Base-by-base conservation (phyloP, 2,113 vertebrate genomes). In the Gorilla gorilla region DNA sequence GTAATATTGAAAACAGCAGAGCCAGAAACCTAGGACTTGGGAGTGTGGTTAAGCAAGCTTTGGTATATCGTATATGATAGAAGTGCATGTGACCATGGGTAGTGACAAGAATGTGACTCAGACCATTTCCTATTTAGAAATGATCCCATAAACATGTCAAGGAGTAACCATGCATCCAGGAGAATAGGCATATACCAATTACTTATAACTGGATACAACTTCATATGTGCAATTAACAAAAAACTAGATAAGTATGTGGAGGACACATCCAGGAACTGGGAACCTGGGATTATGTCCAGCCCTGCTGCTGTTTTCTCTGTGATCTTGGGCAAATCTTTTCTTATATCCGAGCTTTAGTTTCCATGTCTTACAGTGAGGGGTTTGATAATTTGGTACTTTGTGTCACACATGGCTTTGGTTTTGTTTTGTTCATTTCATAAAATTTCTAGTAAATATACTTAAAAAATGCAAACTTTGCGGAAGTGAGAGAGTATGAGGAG, bases 41-140 rank as follows among this genome's bases (percentile, higher is more conserved):
- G 73, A 68, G 38, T 59, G 6, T 79, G 35, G 38, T 68, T 38
- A 25, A 82, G 27, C 30, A 61, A 0, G 27, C 50, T 55, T 6
- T 59, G 40, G 38, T 23, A 1, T 25, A 3, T 18, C 1, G 2
- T 32, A 8, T 70, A 2, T 6, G 25, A 12, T 14, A 9, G 52
- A 32, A 55, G 88, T 18, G 20, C 3, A 6, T 45, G 22, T 78
- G 50, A 25, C 12, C 45, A 14, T 79, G 57, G 25, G 13, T 70
- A 22, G 57, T 25, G 59, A 57, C 12, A 38, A 9, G 70, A 35
- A 57, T 12, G 59, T 68, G 55, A 78, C 48, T 59, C 23, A 18
- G 23, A 38, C n/a, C 18, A 48, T 38, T 13, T 78, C 68, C 38
- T 59, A 2, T 73, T 30, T 23, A 50, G 80, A 59, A 23, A 13